Evolutionary conservation across 2,113 vertebrate genomes (phyloP).

Genomic region (Callionymus lyra): DNA sequence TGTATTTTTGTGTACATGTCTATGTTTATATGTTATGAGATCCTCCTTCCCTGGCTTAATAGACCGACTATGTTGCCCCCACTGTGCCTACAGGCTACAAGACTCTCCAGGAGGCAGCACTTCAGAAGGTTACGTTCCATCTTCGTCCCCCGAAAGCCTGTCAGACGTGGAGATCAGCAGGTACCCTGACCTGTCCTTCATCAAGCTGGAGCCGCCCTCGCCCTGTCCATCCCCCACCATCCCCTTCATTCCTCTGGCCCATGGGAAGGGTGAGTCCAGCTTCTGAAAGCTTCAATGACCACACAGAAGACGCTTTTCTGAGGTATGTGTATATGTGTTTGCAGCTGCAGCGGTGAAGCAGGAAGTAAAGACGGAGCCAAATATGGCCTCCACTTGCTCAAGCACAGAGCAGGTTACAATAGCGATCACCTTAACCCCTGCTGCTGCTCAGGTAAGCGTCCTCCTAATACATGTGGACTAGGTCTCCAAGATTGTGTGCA

Average conservation of each 20-base stretch:
- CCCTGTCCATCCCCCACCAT: slow-evolving; percentile 82
- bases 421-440: slow-evolving; percentile 85
- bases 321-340: neutral
- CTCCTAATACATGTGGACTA: no score
- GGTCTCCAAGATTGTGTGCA: no score
- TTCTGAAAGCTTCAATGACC: no score
- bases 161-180: slow-evolving; percentile 81
- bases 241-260: slow-evolving; percentile 79
- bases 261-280: slow-evolving; percentile 77
- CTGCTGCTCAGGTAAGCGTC: slow-evolving; percentile 78
- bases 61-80: neutral
- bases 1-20: no score
- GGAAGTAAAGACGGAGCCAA: slow-evolving; percentile 81
- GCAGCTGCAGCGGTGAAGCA: slow-evolving; percentile 76
- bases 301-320: no score
- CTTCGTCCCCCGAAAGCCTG: slow-evolving; percentile 91
- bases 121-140: slow-evolving; percentile 84
- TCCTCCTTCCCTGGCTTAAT: no score
- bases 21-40: no score
- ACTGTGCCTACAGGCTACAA: slow-evolving; percentile 64
- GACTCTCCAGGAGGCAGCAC: slow-evolving; percentile 74
- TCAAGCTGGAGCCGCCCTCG: slow-evolving; percentile 86
- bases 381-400: slow-evolving; percentile 74
- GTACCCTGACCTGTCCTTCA: slow-evolving; percentile 82
- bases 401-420: slow-evolving; percentile 87